phyloP scores from a whole-genome alignment of 2,888 invertebrate genomes.

The Steinernema hermaphroditum region DNA sequence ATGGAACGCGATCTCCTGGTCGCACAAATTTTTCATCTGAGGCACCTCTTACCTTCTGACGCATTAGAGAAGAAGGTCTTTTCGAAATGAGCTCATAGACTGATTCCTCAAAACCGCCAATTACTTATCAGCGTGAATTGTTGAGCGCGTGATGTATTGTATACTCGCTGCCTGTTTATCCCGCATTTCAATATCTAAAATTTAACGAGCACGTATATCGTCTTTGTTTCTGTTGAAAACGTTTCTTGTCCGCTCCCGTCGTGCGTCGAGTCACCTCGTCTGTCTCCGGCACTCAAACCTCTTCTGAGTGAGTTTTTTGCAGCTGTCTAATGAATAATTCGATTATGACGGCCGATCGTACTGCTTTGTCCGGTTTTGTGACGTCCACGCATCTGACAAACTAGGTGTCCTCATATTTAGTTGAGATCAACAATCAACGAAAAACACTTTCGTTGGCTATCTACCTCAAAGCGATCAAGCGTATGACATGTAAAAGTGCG shows the following conservation, averaged over 20 bases:
- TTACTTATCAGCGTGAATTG: conserved; percentile 27
- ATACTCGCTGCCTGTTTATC: background rate
- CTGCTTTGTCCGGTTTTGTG: background rate
- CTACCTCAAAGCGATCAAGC: conserved; percentile 23
- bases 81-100: too few relatives aligned
- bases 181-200: background rate
- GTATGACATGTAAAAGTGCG: conserved; percentile 11
- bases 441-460: conserved; percentile 16
- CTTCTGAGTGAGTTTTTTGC: background rate
- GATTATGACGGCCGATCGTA: background rate
- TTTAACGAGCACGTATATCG: background rate
- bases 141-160: conserved; percentile 10
- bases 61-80: too few relatives aligned
- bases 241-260: background rate
- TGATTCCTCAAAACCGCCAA: background rate
- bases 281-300: too few relatives aligned
- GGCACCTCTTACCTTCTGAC: too few relatives aligned
- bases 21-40: too few relatives aligned
- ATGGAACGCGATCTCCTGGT: too few relatives aligned
- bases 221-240: background rate
- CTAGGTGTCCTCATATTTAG: background rate
- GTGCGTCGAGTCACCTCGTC: background rate
- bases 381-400: background rate
- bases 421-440: background rate
- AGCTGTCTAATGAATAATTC: conserved; percentile 8